A percentile compares a stretch with the other conserved stretches of the same genome.
These are phyloP conservation scores for Lacerta viridis DNA, from an alignment of 2,797 vertebrate species.

Conservation along the genomic window DNA sequence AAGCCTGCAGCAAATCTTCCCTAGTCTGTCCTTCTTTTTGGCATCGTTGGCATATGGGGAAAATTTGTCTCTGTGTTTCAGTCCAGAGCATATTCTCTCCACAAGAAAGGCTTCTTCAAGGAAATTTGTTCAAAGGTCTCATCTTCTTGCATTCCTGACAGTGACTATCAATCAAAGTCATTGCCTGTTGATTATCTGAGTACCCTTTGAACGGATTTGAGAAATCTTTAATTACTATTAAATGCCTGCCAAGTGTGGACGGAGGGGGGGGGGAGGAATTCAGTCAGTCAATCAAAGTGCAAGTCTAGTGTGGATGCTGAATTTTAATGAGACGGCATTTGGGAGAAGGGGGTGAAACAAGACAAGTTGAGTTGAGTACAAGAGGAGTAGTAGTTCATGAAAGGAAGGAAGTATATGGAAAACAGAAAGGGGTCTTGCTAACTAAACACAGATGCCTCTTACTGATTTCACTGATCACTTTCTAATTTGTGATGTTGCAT, in stretches of 20 bases:
- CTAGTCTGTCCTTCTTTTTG: slow-evolving; percentile 65
- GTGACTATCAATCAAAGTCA: slow-evolving; percentile 77
- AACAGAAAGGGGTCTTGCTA: slow-evolving; percentile 21
- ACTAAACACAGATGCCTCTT: slow-evolving; percentile 14
- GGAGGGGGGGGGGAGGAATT: slow-evolving; percentile 46
- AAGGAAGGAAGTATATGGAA: slow-evolving; percentile 6
- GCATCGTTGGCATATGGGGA: slow-evolving; percentile 64
- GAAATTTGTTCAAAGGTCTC: slow-evolving; percentile 68
- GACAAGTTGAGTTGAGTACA: slow-evolving; percentile 51
- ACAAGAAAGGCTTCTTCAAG: slow-evolving; percentile 58
- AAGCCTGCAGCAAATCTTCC: slow-evolving; percentile 70
- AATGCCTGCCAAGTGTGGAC: slow-evolving; percentile 72
- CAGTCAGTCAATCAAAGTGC: slow-evolving; percentile 67
- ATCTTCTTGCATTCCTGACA: slow-evolving; percentile 70
- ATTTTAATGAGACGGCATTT: slow-evolving; percentile 67
- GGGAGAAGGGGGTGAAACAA: slow-evolving; percentile 62
- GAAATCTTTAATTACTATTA: slow-evolving; percentile 78
- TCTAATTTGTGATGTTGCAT: slow-evolving; percentile 2
- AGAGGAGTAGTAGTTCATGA: slow-evolving; percentile 38
- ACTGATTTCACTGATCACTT: background rate
- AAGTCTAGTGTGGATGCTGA: slow-evolving; percentile 60
- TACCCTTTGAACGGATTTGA: slow-evolving; percentile 70
- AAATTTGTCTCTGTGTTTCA: slow-evolving; percentile 61
- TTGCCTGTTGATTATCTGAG: slow-evolving; percentile 73
- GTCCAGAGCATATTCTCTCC: slow-evolving; percentile 60